These are phyloP conservation scores for Lacerta agilis DNA, from an alignment of 2,797 vertebrate genomes.

Conservation along the genomic window DNA sequence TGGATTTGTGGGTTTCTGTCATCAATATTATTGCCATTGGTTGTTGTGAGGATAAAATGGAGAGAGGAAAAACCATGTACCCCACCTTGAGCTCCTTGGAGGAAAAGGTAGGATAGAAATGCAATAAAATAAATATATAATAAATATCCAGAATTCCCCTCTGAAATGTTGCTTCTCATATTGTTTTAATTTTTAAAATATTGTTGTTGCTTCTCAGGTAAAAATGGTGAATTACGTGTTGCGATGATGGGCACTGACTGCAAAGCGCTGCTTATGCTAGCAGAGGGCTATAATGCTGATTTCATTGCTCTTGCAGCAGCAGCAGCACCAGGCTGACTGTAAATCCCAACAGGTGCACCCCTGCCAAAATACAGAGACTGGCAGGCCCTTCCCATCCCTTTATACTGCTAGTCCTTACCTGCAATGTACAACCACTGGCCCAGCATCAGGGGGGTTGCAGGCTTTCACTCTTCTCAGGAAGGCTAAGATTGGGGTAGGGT, in stretches of 20 bases:
- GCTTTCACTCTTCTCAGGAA: slow-evolving; percentile 92
- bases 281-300: background rate
- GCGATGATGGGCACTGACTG: background rate
- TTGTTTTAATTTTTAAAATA: slow-evolving; percentile 21
- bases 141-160: slow-evolving; percentile 4
- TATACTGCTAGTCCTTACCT: slow-evolving; percentile 80
- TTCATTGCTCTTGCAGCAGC: background rate
- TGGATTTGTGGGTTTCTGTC: background rate
- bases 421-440: slow-evolving; percentile 97
- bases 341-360: background rate
- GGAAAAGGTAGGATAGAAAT: too few species aligned
- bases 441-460: slow-evolving; percentile 91
- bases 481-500: slow-evolving; percentile 91
- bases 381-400: background rate
- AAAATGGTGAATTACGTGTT: slow-evolving; percentile 31
- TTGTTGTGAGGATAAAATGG: too few species aligned
- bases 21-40: background rate
- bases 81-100: too few species aligned
- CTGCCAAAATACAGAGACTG: background rate
- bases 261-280: slow-evolving; percentile 18
- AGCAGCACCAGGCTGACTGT: background rate
- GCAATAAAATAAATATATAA: too few species aligned
- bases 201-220: slow-evolving; percentile 39
- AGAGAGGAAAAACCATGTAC: too few species aligned
- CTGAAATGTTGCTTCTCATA: background rate